Evolutionary conservation across 2,113 vertebrate genomes (phyloP), one percentile per base, ranked within the genome.

Genomic region (Neodontobutis hainanensis): DNA sequence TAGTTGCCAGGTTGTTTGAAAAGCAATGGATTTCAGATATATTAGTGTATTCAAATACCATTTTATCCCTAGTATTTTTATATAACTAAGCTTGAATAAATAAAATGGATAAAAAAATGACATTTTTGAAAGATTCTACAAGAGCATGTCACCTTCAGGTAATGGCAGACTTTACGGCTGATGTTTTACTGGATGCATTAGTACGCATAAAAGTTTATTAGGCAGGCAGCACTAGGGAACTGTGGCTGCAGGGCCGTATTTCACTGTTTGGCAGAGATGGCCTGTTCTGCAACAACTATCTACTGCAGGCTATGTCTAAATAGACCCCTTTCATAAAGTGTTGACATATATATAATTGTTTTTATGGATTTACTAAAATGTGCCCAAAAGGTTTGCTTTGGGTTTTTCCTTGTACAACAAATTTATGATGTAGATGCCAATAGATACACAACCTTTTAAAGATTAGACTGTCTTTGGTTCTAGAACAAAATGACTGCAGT

Each of bases 111-210:
- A 35, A 55, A n/a, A n/a, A 8, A 36, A 36, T 35, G 12, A 55
- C 12, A 55, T 35, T 55, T 36, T 55, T 79, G 59, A 78, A 85
- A 70, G 69, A 79, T 82, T 43, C 40, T 11, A 75, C 61, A 19
- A 56, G 51, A 63, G 70, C 59, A 66, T 73, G 66, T 86, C 75
- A 82, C 78, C 83, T 78, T 56, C 51, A 85, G 78, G 63, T 85
- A 77, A 56, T 75, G 74, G 68, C 68, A 70, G 63, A 38, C 47
- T 65, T 89, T 62, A 85, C 84, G 75, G 83, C 58, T 61, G 74
- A 80, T 81, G 35, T 67, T 84, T 88, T 85, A 87, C 73, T 77
- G 79, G 82, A 87, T 87, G 78, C 82, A 91, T 90, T 89, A 87
- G 82, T 68, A 64, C 77, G 65, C 78, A 86, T 89, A 84, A 90